Percentiles rank a stretch among this genome's conserved stretches.
Evolutionary conservation across 1,140 invertebrate genomes (phyloP).

Genomic region (Sitophilus oryzae): DNA sequence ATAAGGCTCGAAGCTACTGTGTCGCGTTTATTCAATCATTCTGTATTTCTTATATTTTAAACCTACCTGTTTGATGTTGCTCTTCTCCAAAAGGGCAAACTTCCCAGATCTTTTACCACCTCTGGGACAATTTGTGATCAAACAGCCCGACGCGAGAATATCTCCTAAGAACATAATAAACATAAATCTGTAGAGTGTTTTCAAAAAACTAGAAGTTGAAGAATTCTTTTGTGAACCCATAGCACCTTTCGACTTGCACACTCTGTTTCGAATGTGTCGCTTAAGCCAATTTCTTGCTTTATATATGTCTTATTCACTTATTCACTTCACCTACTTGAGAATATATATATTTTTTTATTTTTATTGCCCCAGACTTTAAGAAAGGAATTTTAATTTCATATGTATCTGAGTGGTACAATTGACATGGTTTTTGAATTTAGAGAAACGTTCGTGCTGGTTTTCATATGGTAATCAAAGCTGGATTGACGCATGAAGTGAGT

Average conservation of each 20-base stretch:
- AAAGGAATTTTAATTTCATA: no score
- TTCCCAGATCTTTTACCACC: conserved; percentile 49
- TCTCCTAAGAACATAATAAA: conserved; percentile 21
- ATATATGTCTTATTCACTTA: no score
- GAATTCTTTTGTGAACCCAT: background rate
- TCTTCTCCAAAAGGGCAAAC: conserved; percentile 34
- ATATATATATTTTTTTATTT: no score
- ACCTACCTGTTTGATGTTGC: conserved; percentile 39
- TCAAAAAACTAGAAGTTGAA: background rate
- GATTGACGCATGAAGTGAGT: background rate
- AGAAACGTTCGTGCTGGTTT: conserved; percentile 4
- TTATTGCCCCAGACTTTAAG: no score
- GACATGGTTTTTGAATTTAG: conserved; percentile 18
- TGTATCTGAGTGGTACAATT: no score
- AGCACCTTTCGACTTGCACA: no score
- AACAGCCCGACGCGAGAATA: conserved; percentile 42
- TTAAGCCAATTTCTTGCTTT: no score
- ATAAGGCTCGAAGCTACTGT: no score
- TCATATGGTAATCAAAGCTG: conserved; percentile 21
- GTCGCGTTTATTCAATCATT: no score
- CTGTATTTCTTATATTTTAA: no score
- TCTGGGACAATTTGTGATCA: conserved; percentile 51
- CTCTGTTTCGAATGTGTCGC: no score
- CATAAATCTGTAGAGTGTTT: background rate
- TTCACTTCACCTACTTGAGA: no score